Percentiles rank a stretch among this genome's conserved stretches.
phyloP scores from a whole-genome alignment of 2,888 invertebrate species.

The Agapostemon virescens region DNA sequence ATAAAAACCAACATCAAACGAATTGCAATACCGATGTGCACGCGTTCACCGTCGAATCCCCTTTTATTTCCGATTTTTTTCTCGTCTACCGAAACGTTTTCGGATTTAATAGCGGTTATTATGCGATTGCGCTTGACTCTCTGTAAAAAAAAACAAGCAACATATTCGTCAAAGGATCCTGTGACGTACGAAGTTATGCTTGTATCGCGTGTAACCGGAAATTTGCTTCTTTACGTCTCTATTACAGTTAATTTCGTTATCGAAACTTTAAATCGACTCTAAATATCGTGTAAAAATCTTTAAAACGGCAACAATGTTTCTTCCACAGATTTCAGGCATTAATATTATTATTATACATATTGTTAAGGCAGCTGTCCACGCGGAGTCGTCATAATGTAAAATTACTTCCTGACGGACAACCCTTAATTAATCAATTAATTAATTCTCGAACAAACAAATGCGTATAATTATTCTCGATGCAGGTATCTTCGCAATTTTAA shows the following conservation, averaged over 20 bases:
- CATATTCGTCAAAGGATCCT: background rate
- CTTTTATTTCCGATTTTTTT: conserved; percentile 25
- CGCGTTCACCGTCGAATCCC: background rate
- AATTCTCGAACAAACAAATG: too few species aligned
- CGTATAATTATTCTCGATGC: too few species aligned
- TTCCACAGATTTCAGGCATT: background rate
- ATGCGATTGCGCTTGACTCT: background rate
- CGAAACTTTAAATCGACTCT: background rate
- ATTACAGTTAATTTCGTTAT: background rate
- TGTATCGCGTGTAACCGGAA: background rate
- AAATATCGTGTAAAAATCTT: background rate
- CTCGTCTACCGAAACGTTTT: background rate
- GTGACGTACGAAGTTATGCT: background rate
- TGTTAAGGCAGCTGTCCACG: too few species aligned
- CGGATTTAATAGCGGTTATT: conserved; percentile 6
- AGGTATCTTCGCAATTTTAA: too few species aligned
- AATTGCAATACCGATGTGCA: background rate
- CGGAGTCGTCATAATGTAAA: too few species aligned
- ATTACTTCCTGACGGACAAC: too few species aligned
- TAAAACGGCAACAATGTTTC: background rate
- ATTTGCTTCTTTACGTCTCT: background rate
- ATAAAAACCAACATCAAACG: conserved; percentile 37
- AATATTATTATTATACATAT: background rate
- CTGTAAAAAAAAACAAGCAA: too few species aligned
- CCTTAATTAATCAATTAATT: too few species aligned